Percentiles rank a stretch among this genome's conserved stretches.
These are phyloP conservation scores for Pholis gunnellus DNA, from an alignment of 2,113 vertebrate species.

Conservation along the genomic window DNA sequence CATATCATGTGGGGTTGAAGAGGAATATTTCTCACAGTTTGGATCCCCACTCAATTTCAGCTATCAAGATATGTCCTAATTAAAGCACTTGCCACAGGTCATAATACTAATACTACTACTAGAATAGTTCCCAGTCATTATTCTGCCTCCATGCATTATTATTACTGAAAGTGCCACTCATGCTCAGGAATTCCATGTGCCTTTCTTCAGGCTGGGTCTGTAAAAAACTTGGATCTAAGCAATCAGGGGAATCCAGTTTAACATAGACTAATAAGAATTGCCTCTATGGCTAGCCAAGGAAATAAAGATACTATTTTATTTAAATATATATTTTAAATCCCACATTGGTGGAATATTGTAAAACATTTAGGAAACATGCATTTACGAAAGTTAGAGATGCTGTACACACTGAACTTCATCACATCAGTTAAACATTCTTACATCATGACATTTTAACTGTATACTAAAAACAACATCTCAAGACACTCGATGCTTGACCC, in stretches of 20 bases:
- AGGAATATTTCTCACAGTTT: constrained; percentile 10
- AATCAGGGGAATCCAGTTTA: background rate
- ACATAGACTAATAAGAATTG: background rate
- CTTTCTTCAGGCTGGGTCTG: background rate
- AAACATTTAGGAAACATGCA: background rate
- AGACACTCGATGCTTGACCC: background rate
- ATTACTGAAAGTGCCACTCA: background rate
- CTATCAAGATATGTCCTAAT: constrained; percentile 18
- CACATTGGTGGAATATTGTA: background rate
- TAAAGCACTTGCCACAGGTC: constrained; percentile 35
- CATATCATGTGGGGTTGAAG: background rate
- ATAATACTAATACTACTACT: constrained; percentile 10
- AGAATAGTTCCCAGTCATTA: constrained; percentile 19
- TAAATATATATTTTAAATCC: too few species aligned
- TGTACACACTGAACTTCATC: background rate
- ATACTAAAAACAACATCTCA: background rate
- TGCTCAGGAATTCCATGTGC: background rate
- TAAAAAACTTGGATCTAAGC: background rate
- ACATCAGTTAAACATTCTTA: too few species aligned
- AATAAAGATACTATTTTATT: background rate
- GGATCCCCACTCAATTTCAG: constrained; percentile 3
- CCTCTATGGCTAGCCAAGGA: background rate
- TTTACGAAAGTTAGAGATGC: background rate
- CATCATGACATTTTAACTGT: too few species aligned
- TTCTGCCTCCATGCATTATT: background rate